Percentiles rank a stretch among this genome's conserved stretches.
phyloP scores from a whole-genome alignment of 2,888 invertebrate genomes.

The Dasysyrphus albostriatus region DNA sequence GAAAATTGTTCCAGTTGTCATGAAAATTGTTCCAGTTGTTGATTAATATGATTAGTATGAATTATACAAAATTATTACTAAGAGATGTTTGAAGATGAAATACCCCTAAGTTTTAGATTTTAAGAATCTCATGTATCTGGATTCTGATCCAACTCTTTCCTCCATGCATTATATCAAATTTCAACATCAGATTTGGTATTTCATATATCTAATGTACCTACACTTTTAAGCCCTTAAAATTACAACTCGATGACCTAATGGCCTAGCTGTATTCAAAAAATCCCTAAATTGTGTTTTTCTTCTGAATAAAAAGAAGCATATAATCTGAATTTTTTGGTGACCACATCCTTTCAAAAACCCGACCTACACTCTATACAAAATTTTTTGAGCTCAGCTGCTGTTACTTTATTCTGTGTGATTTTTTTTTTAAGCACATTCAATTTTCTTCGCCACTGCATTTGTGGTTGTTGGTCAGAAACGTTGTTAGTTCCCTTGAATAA shows the following conservation, averaged over 20 bases:
- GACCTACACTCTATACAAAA: slow-evolving; percentile 3
- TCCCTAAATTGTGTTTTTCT: not conserved
- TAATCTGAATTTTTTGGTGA: slow-evolving; percentile 11
- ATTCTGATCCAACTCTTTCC: not conserved
- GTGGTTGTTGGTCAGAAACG: slow-evolving; percentile 57
- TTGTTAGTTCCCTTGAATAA: slow-evolving; percentile 26
- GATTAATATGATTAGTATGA: no score
- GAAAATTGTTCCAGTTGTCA: no score
- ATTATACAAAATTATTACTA: no score
- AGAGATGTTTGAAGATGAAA: no score
- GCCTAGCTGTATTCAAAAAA: not conserved
- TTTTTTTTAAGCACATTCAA: slow-evolving; percentile 63
- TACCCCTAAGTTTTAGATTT: no score
- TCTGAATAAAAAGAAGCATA: not conserved
- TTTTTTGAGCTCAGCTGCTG: slow-evolving; percentile 59
- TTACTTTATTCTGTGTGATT: not conserved
- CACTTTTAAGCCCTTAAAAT: not conserved
- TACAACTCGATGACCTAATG: not conserved
- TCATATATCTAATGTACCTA: not conserved
- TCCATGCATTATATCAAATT: not conserved
- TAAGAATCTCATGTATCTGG: no score
- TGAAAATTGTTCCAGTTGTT: no score
- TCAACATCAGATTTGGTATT: not conserved
- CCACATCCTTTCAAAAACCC: slow-evolving; percentile 20
- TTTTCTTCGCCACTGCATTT: slow-evolving; percentile 73